phyloP scores from a whole-genome alignment of 2,113 vertebrate species.

The Cisticola juncidis region DNA sequence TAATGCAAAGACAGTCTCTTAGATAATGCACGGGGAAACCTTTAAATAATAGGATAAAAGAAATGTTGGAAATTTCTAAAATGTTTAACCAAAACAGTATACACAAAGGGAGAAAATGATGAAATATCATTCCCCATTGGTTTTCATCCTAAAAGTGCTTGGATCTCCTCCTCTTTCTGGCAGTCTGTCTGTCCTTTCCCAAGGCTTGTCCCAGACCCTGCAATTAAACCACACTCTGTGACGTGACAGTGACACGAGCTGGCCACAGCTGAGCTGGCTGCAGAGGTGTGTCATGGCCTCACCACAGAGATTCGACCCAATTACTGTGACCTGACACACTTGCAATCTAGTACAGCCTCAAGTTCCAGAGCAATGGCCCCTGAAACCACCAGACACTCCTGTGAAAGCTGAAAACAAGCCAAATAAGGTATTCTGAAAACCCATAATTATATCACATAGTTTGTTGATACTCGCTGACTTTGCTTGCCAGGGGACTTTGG shows the following conservation, averaged over 20 bases:
- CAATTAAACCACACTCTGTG: background rate
- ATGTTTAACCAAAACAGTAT: background rate
- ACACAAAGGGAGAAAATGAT: background rate
- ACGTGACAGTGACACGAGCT: background rate
- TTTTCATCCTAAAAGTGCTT: background rate
- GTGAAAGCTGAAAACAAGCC: background rate
- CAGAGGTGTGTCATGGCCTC: background rate
- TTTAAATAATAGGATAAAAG: background rate
- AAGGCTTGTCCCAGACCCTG: background rate
- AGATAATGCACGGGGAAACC: rapidly evolving
- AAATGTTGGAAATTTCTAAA: background rate
- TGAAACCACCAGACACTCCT: background rate
- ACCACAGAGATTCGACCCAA: conserved; percentile 1
- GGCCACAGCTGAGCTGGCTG: background rate
- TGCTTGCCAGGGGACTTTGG: background rate
- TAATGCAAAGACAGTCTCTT: background rate
- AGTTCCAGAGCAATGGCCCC: background rate
- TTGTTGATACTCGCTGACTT: background rate
- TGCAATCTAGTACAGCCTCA: background rate
- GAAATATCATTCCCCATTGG: background rate
- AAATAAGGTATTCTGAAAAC: background rate
- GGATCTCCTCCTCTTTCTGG: background rate
- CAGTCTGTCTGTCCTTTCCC: background rate
- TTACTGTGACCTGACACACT: conserved; percentile 37
- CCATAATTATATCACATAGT: background rate